These are phyloP conservation scores for Dryoscopus gambensis DNA, from an alignment of 2,113 vertebrate genomes.

Conservation along the genomic window DNA sequence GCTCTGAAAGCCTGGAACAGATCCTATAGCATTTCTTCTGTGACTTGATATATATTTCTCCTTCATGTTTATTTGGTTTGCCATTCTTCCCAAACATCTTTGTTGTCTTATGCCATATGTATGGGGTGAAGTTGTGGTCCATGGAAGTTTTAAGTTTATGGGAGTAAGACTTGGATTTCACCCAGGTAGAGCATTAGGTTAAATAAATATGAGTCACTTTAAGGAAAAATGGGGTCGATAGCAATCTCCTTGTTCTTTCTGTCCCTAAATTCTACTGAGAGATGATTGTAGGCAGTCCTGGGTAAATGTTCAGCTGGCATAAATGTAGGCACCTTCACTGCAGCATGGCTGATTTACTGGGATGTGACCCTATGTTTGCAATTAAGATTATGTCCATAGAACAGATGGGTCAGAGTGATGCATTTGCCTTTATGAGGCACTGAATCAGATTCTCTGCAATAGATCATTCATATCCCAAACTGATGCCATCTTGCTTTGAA, in stretches of 20 bases:
- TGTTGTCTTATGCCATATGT: not conserved
- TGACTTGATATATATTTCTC: not conserved
- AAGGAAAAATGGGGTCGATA: not conserved
- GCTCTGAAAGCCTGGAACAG: not conserved
- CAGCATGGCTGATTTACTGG: conserved; percentile 22
- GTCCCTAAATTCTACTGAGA: not conserved
- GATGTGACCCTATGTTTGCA: conserved; percentile 58
- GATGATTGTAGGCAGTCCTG: not conserved
- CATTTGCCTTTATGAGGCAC: conserved; percentile 4
- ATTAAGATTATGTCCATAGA: conserved; percentile 37
- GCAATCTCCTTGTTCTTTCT: not conserved
- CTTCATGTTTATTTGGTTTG: not conserved
- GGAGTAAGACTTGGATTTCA: not conserved
- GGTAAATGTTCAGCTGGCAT: not conserved
- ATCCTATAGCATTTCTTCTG: not conserved
- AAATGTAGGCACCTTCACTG: not conserved
- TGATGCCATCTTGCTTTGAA: not conserved
- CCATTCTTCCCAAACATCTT: not conserved
- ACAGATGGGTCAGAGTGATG: conserved; percentile 49
- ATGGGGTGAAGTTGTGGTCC: not conserved
- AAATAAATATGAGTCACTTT: not conserved
- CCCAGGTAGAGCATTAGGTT: not conserved
- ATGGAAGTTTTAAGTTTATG: not conserved
- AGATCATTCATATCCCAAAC: not conserved
- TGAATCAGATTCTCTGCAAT: not conserved